Base-by-base conservation (phyloP, 2,113 vertebrate species). In the Xenotilapia leptura region DNA sequence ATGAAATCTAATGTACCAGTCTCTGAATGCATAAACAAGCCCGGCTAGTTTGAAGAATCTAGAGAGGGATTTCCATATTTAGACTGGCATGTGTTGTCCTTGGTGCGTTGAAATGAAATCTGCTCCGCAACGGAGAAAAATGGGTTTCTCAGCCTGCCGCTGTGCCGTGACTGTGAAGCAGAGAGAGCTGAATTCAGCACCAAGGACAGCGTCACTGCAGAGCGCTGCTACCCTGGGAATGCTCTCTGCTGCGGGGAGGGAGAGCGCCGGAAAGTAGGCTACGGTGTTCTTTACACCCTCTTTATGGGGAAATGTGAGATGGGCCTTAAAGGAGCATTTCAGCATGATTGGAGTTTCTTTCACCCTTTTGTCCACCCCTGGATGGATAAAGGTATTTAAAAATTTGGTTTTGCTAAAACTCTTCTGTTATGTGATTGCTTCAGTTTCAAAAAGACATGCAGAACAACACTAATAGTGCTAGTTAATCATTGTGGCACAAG, bases 191-290 rank as follows among this genome's bases (percentile, higher is more conserved):
- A 28, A 89, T 94, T 89, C 94, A 94, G 94, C 90, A 95, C 93
- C 93, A 93, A 93, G 94, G 94, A 94, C 93, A 95, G 95, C 91
- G 79, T 19, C 91, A 88, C 93, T 93, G 94, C 93, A 92, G 88
- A 40, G 88, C 28, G 28, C 80, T 1, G 87, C 93, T 65, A 83
- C 89, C 90, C 88, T 86, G 94, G 93, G 92, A 94, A 89, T 53
- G 89, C 85, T 90, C 85, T 47, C 58, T 73, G 89, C 87, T 85
- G 85, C 26, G 19, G 45, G 82, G 21, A 14, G 80, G 8, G 51
- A 15, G 79, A 51, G 60, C 2, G 36, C 70, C 31, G 75, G 13
- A 92, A 94, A 94, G 85, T 94, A 93, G 94, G 93, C 92, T 93
- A 91, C 51, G 65, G 86, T 93, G 86, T 92, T 92, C 88, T 86